Evolutionary conservation across 2,797 vertebrate genomes (phyloP), one percentile per base, ranked within the genome.

Genomic region (Eupleurogrammus muticus): DNA sequence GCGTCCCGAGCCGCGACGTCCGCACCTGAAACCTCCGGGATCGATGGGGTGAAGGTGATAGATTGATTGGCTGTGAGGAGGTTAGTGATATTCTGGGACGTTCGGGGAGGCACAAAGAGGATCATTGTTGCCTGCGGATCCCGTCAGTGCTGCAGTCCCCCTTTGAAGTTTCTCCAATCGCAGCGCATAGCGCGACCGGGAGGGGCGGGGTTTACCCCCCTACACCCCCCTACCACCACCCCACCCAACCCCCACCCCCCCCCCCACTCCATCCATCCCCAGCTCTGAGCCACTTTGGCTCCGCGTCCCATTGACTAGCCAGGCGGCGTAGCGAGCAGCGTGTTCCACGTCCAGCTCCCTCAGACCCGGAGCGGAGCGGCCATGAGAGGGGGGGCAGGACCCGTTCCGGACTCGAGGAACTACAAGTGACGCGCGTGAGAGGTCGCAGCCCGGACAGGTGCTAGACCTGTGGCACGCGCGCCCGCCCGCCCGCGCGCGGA

Each of bases 401-500:
- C 28, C 0, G 1, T 12, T 17, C 9, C 10, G 71, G 55, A 51
- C 42, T 1, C 35, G 53, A 65, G 73, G 21, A 23, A 17, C 53
- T 62, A 28, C 6, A 11, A 71, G 77, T 40, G 62, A 91, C 81
- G 90, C 79, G 60, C 87, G 52, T 74, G 28, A 72, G 79, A 60
- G 84, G 88, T 84, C 85, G 66, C 70, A 16, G 58, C 66, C 19
- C 60, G 88, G 87, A 82, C 91, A 92, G 91, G 91, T 92, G 81
- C 86, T 81, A 91, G 91, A 94, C 92, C 91, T 92, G 93, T 91
- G 89, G 92, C 23, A 32, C n/a, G 23, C 36, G 36, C 86, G 80
- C 78, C 36, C 75, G 92, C 23, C n/a, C n/a, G 23, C 36, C 4
- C 86, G 80, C 78, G 40, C 75, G 2, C 47, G 75, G 79, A 78